A percentile compares a stretch with the other conserved stretches of the same genome.
Conservation (phyloP, 37 sponge, comb jelly and placozoan genomes). For the Crambe crambe region DNA sequence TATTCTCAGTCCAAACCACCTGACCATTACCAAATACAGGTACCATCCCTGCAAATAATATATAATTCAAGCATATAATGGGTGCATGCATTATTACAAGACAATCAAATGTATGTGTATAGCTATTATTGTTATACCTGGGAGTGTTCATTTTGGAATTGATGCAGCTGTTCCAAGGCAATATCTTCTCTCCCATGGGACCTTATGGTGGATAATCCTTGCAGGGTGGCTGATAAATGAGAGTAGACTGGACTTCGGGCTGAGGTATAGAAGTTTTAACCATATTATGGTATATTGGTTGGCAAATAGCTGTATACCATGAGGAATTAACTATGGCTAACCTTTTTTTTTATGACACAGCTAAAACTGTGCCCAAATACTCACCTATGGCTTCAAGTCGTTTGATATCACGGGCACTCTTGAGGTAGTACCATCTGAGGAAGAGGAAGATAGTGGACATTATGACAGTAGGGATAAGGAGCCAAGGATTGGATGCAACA, state of each 20-base stretch:
- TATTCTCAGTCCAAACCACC: constrained; percentile 81
- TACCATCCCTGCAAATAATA: constrained; percentile 57
- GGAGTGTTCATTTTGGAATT: constrained; percentile 42
- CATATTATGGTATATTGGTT: background rate
- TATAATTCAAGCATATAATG: background rate
- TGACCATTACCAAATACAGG: constrained; percentile 49
- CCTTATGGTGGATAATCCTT: constrained; percentile 78
- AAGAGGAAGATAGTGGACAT: constrained; percentile 27
- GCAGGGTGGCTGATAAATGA: constrained; percentile 77
- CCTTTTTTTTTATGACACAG: too few species aligned
- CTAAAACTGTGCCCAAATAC: too few species aligned
- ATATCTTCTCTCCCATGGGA: constrained; percentile 39
- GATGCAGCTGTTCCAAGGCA: constrained; percentile 35
- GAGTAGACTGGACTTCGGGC: constrained; percentile 90
- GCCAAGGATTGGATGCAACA: constrained; percentile 48
- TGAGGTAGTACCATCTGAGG: constrained; percentile 63
- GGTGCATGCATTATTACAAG: background rate
- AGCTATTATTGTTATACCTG: background rate
- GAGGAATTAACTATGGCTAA: too few species aligned
- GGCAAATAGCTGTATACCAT: too few species aligned
- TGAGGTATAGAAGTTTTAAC: constrained; percentile 2
- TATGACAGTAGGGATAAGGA: constrained; percentile 37
- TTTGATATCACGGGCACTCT: constrained; percentile 63
- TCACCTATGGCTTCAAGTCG: constrained; percentile 77
- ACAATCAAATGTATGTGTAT: background rate